phyloP scores from a whole-genome alignment of 2,113 vertebrate genomes.

The Hippolais icterina region DNA sequence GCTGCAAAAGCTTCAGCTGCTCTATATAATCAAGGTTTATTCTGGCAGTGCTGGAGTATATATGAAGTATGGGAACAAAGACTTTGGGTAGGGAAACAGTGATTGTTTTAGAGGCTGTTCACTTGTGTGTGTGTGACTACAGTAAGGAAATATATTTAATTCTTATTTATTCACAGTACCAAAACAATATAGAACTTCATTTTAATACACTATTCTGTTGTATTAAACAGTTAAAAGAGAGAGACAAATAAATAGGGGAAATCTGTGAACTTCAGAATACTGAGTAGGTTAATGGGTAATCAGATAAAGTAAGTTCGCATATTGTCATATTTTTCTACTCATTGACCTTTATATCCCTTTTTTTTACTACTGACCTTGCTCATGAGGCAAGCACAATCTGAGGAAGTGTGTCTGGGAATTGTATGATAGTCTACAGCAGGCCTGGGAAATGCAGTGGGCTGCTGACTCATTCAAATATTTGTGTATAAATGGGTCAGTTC shows the following conservation, averaged over 20 bases:
- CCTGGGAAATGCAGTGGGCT: slow-evolving; percentile 42
- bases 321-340: neutral
- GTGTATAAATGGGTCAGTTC: neutral
- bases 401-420: slow-evolving; percentile 36
- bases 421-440: neutral
- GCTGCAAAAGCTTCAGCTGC: neutral
- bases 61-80: neutral
- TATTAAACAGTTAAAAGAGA: neutral
- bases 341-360: slow-evolving; percentile 13
- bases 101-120: neutral
- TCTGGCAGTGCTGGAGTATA: neutral
- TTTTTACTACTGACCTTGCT: slow-evolving; percentile 39
- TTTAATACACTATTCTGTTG: neutral
- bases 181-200: neutral
- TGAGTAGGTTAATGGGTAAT: neutral
- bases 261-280: neutral
- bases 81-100: neutral
- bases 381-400: slow-evolving; percentile 24
- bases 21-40: neutral
- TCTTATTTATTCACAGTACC: neutral
- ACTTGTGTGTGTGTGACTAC: neutral
- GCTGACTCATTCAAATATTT: slow-evolving; percentile 48
- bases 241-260: neutral
- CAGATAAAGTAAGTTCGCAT: neutral
- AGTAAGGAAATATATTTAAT: neutral